phyloP scores from a whole-genome alignment of 2,113 vertebrate species.

The Jacana jacana region DNA sequence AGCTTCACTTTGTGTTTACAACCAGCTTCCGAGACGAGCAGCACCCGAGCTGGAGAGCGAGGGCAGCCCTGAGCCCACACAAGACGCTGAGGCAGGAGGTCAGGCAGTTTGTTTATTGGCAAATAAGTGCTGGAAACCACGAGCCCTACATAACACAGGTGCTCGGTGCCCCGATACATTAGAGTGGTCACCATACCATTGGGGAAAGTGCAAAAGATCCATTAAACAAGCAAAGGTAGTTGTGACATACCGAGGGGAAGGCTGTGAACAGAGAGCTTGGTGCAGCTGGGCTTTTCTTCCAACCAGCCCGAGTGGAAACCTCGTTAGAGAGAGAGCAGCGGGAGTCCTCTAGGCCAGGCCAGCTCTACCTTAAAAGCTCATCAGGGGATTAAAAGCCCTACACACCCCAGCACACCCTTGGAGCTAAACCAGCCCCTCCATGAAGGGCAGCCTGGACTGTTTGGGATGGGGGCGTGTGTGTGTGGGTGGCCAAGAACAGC shows the following conservation, averaged over 20 bases:
- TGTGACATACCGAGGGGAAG: not conserved
- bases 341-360: not conserved
- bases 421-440: not conserved
- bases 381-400: not conserved
- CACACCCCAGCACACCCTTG: not conserved
- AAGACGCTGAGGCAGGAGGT: not conserved
- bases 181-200: constrained; percentile 17
- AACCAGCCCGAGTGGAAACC: not conserved
- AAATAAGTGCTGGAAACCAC: constrained; percentile 58
- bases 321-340: no score
- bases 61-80: not conserved
- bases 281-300: not conserved
- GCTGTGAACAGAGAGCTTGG: constrained; percentile 2
- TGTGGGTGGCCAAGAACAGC: not conserved
- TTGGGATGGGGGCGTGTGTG: not conserved
- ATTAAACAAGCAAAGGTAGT: constrained; percentile 53
- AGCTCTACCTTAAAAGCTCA: not conserved
- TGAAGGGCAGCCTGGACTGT: not conserved
- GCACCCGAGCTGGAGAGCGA: not conserved
- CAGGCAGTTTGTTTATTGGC: constrained; percentile 67
- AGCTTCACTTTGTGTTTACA: not conserved
- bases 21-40: not conserved
- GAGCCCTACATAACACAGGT: constrained; percentile 30
- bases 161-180: constrained; percentile 56
- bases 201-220: constrained; percentile 60